Evolutionary conservation across 2,113 vertebrate species (phyloP).

Genomic region (Poicephalus meyeri): DNA sequence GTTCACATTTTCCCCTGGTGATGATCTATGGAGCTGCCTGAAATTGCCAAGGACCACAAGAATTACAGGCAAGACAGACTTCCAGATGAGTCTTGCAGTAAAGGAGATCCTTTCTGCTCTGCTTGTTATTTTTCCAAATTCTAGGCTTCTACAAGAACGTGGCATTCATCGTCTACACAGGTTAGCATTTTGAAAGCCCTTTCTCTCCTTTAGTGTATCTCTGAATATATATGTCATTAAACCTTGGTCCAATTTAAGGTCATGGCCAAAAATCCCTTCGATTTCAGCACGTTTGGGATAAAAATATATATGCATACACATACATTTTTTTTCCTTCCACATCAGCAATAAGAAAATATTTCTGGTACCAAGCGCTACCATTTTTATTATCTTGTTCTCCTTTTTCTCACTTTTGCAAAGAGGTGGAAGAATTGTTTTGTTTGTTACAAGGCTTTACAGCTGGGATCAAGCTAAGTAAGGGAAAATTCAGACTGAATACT

Average conservation of each 20-base stretch:
- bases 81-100: background rate
- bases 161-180: background rate
- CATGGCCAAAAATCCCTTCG: background rate
- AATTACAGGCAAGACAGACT: background rate
- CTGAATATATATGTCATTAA: background rate
- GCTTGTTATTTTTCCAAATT: background rate
- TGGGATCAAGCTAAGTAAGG: background rate
- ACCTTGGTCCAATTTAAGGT: background rate
- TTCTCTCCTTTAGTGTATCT: background rate
- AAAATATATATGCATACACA: accelerated
- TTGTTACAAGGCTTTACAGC: background rate
- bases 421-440: background rate
- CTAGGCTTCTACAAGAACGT: background rate
- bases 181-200: background rate
- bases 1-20: background rate
- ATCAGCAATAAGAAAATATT: background rate
- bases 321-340: background rate
- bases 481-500: background rate
- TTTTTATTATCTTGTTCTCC: background rate
- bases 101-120: background rate
- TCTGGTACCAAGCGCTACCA: background rate
- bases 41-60: background rate
- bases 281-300: background rate
- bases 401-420: background rate
- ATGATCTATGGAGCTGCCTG: background rate